A percentile compares a stretch with the other conserved stretches of the same genome.
Evolutionary conservation across 2,888 invertebrate species (phyloP).

Genomic region (Bellardia bayeri): DNA sequence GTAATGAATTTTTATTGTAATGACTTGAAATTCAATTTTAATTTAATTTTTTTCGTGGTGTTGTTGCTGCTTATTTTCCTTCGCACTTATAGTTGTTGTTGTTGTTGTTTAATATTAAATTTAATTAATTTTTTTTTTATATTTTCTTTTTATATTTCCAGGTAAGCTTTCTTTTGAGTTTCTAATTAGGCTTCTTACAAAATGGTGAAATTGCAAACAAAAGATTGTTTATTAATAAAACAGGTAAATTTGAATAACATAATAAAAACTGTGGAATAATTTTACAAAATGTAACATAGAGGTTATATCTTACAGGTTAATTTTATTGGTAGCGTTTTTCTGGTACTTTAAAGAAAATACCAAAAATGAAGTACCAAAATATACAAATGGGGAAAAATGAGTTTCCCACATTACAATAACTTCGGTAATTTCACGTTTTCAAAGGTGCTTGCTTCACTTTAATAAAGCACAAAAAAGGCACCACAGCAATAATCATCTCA

Average conservation of each 20-base stretch:
- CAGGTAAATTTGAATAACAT: background rate
- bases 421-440: too few relatives aligned
- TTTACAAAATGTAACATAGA: too few relatives aligned
- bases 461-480: too few relatives aligned
- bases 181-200: background rate
- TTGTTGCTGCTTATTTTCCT: background rate
- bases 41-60: background rate
- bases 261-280: too few relatives aligned
- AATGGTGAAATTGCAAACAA: background rate
- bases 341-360: too few relatives aligned
- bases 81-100: background rate
- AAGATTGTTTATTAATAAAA: background rate
- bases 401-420: too few relatives aligned
- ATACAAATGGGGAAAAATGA: too few relatives aligned
- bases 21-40: background rate
- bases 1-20: constrained; percentile 43
- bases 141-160: constrained; percentile 11
- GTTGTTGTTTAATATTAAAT: constrained; percentile 3
- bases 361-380: too few relatives aligned
- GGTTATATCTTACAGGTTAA: too few relatives aligned
- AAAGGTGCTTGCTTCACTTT: too few relatives aligned
- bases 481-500: too few relatives aligned
- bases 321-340: too few relatives aligned
- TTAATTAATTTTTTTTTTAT: constrained; percentile 3
- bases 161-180: background rate